These are phyloP conservation scores for Oppia nitens DNA, from an alignment of 1,140 invertebrate species.

Conservation along the genomic window DNA sequence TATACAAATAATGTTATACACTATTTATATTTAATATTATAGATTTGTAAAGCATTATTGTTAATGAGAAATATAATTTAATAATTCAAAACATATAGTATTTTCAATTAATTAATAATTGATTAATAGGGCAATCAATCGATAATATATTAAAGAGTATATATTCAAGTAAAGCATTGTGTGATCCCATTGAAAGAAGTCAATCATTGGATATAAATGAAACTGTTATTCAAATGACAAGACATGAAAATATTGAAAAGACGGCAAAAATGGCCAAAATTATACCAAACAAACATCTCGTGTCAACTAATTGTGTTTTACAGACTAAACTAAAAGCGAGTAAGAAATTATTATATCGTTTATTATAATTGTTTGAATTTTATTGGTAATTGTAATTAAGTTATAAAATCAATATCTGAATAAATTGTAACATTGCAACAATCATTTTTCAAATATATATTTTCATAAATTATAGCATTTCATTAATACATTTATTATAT, in stretches of 20 bases:
- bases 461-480: no score
- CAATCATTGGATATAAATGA: not conserved
- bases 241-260: not conserved
- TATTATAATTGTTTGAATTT: not conserved
- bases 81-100: no score
- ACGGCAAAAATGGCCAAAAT: not conserved
- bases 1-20: no score
- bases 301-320: not conserved
- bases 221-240: not conserved
- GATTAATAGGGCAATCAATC: not conserved
- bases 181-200: not conserved
- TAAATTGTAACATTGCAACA: no score
- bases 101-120: no score
- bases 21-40: no score
- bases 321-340: not conserved
- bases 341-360: not conserved
- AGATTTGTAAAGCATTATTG: no score
- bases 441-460: no score
- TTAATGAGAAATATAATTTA: no score
- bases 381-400: no score
- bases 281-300: not conserved
- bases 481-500: no score
- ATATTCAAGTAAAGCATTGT: not conserved
- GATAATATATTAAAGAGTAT: not conserved
- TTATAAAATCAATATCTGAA: no score